These are phyloP conservation scores for Epinotia brunnichana DNA, from an alignment of 2,888 invertebrate species.

Conservation along the genomic window DNA sequence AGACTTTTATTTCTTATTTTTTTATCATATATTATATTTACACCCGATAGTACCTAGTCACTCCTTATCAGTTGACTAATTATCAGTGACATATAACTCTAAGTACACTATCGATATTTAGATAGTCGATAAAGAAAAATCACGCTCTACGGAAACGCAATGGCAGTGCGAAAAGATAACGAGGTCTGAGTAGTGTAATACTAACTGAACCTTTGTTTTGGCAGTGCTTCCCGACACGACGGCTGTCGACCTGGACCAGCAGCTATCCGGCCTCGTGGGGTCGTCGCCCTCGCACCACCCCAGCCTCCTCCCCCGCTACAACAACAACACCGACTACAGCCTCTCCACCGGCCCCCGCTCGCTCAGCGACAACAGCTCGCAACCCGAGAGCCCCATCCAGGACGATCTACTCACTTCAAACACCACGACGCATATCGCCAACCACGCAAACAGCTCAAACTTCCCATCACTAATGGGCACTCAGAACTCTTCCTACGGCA, in stretches of 20 bases:
- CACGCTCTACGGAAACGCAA: too few relatives aligned
- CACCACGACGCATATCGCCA: conserved; percentile 84
- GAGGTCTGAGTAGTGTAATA: background rate
- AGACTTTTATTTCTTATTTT: too few relatives aligned
- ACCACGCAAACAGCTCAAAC: conserved; percentile 85
- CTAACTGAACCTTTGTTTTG: conserved; percentile 47
- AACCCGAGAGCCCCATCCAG: conserved; percentile 92
- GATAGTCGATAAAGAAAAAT: too few relatives aligned
- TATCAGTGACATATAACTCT: too few relatives aligned
- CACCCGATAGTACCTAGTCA: too few relatives aligned
- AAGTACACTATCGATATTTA: too few relatives aligned
- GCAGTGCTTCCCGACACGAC: conserved; percentile 91
- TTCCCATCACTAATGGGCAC: conserved; percentile 86
- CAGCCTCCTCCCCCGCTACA: conserved; percentile 87
- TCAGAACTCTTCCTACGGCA: conserved; percentile 84
- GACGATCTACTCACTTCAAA: conserved; percentile 88
- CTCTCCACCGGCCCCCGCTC: conserved; percentile 88
- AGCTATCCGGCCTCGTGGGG: conserved; percentile 86
- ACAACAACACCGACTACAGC: conserved; percentile 87
- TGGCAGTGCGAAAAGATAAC: too few relatives aligned
- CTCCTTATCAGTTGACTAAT: too few relatives aligned
- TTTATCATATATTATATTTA: too few relatives aligned
- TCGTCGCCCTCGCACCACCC: conserved; percentile 83
- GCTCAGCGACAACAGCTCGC: conserved; percentile 91
- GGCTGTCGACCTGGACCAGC: conserved; percentile 89